Evolutionary conservation across 2,888 invertebrate genomes (phyloP).

Genomic region (Hirtodrosophila cameraria): DNA sequence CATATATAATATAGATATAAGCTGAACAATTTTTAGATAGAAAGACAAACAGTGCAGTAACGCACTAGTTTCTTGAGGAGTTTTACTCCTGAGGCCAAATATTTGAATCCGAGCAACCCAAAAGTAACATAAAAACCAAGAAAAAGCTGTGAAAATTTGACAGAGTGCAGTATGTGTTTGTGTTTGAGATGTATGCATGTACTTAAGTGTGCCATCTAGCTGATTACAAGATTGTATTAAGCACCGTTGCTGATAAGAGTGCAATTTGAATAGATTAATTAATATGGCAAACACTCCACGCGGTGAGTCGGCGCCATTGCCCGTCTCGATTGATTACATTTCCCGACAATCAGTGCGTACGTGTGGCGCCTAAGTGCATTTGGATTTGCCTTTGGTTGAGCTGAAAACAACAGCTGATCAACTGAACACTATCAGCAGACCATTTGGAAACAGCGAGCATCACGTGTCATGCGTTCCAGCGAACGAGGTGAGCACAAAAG

Average conservation of each 20-base stretch:
- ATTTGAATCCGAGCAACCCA: too few relatives aligned
- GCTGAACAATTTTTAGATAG: too few relatives aligned
- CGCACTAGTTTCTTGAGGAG: too few relatives aligned
- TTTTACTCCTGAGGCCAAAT: too few relatives aligned
- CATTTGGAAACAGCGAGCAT: constrained; percentile 1
- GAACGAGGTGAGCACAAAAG: constrained; percentile 18
- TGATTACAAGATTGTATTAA: background rate
- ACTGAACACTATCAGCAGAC: background rate
- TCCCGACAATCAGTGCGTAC: constrained; percentile 39
- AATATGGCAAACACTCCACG: constrained; percentile 7
- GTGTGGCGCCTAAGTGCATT: constrained; percentile 47
- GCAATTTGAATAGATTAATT: constrained; percentile 15
- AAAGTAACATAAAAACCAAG: too few relatives aligned
- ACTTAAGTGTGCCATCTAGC: too few relatives aligned
- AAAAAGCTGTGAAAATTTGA: too few relatives aligned
- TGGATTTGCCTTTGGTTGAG: constrained; percentile 19
- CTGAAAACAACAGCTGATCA: constrained; percentile 18
- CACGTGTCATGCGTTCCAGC: constrained; percentile 26
- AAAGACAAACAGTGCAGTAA: too few relatives aligned
- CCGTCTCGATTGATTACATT: constrained; percentile 16
- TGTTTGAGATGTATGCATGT: too few relatives aligned
- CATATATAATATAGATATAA: too few relatives aligned
- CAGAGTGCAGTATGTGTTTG: background rate
- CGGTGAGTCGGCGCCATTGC: constrained; percentile 13
- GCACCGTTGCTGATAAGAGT: constrained; percentile 9